These are phyloP conservation scores for Cassiopea xamachana DNA, from an alignment of 30 jellyfish, hydroid and myxozoan species.

Conservation along the genomic window DNA sequence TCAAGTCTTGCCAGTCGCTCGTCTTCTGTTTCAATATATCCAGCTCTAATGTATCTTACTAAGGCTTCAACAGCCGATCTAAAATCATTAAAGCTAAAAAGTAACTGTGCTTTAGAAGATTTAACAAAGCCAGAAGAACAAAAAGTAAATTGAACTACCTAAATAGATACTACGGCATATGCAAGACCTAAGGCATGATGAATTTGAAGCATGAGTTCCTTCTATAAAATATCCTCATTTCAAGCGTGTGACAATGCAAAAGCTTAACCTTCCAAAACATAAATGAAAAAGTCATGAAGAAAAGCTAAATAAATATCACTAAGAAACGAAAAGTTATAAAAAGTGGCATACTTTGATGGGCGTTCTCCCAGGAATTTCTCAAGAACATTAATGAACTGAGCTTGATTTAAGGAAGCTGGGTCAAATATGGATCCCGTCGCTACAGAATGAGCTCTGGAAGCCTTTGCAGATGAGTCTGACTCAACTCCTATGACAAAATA, in stretches of 20 bases:
- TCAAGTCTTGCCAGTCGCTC: constrained; percentile 75
- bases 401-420: constrained; percentile 66
- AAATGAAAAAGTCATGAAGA: neutral
- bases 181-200: no score
- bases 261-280: neutral
- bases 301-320: neutral
- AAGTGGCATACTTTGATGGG: constrained; percentile 68
- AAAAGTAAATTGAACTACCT: no score
- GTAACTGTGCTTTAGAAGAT: neutral
- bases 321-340: neutral
- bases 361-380: constrained; percentile 85
- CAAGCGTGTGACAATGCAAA: no score
- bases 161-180: no score
- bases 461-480: constrained; percentile 52
- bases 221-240: no score
- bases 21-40: constrained; percentile 91
- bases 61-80: constrained; percentile 82
- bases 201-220: no score
- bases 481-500: constrained; percentile 40
- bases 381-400: constrained; percentile 79
- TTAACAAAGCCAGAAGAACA: no score
- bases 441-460: constrained; percentile 74
- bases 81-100: neutral
- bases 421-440: constrained; percentile 89
- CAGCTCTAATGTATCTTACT: constrained; percentile 79